Base-by-base conservation (phyloP, 2,113 vertebrate species). In the Tetrao urogallus region DNA sequence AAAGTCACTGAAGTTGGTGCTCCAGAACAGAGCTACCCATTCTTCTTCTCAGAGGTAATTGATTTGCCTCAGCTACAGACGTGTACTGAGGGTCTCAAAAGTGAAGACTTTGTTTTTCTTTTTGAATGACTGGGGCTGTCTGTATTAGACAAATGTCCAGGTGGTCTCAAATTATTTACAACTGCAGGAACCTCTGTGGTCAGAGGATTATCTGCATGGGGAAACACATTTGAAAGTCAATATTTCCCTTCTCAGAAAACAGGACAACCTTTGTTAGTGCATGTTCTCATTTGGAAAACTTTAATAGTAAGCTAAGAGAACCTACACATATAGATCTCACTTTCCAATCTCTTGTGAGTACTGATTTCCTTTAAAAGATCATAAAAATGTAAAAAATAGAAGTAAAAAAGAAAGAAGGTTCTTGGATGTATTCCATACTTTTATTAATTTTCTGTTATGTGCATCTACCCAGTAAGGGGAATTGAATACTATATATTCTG, bases 111-210 rank as follows among this genome's bases (percentile, higher is more conserved):
- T 0, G 2, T 69, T 91, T 96, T 96, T 66, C 58, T 80, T 91
- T 94, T 88, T 56, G 60, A 93, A 91, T 84, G 38, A 90, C 69
- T 30, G n/a, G 2, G 91, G 79, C 93, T 88, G 81, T 90, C 88
- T 88, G 24, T 81, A 69, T 84, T 90, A 95, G 85, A 84, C 88
- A 84, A 48, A 79, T 72, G 36, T 91, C 91, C 93, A 96, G 90
- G 95, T 96, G 96, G 94, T 93, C 92, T 82, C 88, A 93, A 88
- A 86, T 95, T 93, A 93, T 95, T 94, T 96, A 90, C 88, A 95
- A 93, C 90, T 88, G 73, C 88, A 93, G 88, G 70, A 94, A 90
- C 43, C 82, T 92, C 85, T 91, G 88, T 87, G 86, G 92, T 90
- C 76, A 94, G 66, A 78, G 80, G 80, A 95, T 97, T 96, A 94